Percentiles rank a stretch among this genome's conserved stretches.
phyloP scores from a whole-genome alignment of 2,113 vertebrate genomes.

The Atractosteus spatula region DNA sequence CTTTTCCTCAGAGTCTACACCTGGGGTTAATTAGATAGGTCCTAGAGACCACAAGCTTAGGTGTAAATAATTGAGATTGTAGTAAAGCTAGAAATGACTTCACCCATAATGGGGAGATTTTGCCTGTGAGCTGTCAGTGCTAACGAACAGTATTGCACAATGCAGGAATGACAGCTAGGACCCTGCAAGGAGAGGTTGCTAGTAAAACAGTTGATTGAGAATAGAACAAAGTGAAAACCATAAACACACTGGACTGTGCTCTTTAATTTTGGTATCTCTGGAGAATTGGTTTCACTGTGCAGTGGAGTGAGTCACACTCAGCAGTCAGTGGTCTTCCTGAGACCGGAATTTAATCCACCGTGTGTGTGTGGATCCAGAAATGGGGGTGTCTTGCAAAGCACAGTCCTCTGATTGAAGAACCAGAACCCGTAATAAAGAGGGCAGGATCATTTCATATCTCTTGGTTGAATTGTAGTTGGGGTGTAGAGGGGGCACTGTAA shows the following conservation, averaged over 20 bases:
- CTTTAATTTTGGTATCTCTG: slow-evolving; percentile 69
- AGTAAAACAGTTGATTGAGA: slow-evolving; percentile 78
- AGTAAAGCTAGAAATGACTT: slow-evolving; percentile 26
- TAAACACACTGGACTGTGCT: slow-evolving; percentile 69
- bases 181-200: slow-evolving; percentile 63
- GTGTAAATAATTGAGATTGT: slow-evolving; percentile 54
- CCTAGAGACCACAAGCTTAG: slow-evolving; percentile 32
- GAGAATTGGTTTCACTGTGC: slow-evolving; percentile 69
- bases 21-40: slow-evolving; percentile 41
- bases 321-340: slow-evolving; percentile 65
- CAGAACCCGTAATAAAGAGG: slow-evolving; percentile 31
- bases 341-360: slow-evolving; percentile 71
- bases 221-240: slow-evolving; percentile 59
- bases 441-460: slow-evolving; percentile 40
- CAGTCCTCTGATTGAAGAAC: slow-evolving; percentile 29
- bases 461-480: slow-evolving; percentile 33
- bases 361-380: slow-evolving; percentile 35
- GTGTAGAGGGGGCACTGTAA: slow-evolving; percentile 28
- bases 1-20: slow-evolving; percentile 12
- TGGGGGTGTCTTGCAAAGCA: slow-evolving; percentile 36
- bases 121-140: background rate
- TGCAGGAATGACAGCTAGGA: slow-evolving; percentile 58
- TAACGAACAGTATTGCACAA: slow-evolving; percentile 22
- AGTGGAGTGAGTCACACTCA: slow-evolving; percentile 54
- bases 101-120: slow-evolving; percentile 22